A percentile compares a stretch with the other conserved stretches of the same genome.
Evolutionary conservation across 2,797 vertebrate species (phyloP).

Genomic region (Dipus sagitta): DNA sequence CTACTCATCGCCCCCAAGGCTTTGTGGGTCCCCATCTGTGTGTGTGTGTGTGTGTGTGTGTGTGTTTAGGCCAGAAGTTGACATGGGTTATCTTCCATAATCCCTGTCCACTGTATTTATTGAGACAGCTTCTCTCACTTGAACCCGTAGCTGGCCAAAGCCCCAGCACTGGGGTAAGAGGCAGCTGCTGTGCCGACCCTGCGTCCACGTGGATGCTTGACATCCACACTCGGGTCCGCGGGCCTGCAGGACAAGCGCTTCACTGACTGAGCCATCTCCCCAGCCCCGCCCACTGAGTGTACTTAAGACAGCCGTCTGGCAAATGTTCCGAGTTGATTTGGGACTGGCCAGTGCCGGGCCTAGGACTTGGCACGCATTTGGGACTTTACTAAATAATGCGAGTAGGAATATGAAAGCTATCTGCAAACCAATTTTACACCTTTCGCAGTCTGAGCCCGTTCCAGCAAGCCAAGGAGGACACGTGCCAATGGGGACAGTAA

Average conservation of each 20-base stretch:
- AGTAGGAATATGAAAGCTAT: background rate
- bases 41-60: background rate
- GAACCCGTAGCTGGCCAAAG: background rate
- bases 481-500: background rate
- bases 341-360: background rate
- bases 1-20: background rate
- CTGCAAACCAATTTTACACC: background rate
- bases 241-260: background rate
- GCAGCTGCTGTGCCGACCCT: background rate
- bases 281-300: background rate
- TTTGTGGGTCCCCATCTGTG: background rate
- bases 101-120: background rate
- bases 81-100: background rate
- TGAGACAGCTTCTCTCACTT: background rate
- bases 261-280: background rate
- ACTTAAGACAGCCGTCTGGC: background rate
- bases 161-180: background rate
- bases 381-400: background rate
- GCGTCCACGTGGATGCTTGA: background rate
- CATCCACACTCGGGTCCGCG: background rate
- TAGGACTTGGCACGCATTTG: background rate
- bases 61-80: background rate
- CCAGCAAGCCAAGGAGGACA: background rate
- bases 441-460: constrained; percentile 26
- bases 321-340: background rate